Conservation (phyloP, 2,113 vertebrate genomes). For the Fregata magnificens region DNA sequence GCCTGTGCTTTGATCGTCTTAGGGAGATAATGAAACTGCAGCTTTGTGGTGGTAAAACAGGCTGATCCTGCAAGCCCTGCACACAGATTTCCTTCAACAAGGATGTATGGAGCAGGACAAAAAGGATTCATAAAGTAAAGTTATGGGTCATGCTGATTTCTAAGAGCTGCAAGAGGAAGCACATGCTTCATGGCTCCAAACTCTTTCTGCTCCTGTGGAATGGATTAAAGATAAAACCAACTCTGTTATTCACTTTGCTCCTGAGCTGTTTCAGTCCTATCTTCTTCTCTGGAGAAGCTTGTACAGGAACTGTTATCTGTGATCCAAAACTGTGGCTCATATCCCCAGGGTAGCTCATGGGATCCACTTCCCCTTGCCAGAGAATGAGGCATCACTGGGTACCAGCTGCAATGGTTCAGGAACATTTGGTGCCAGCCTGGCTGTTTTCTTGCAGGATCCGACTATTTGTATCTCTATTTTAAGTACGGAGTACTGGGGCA, state of each 20-base stretch:
- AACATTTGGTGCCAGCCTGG: not conserved
- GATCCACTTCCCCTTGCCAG: not conserved
- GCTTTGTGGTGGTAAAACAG: not conserved
- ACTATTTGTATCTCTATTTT: not conserved
- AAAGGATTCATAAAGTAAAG: not conserved
- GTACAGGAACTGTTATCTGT: not conserved
- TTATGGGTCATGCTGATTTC: not conserved
- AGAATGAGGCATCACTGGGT: not conserved
- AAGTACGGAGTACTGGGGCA: not conserved
- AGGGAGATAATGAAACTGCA: not conserved
- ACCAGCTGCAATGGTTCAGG: not conserved
- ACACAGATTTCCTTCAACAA: not conserved
- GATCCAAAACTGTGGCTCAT: not conserved
- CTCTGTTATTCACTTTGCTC: not conserved
- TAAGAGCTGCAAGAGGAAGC: not conserved
- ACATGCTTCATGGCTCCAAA: not conserved
- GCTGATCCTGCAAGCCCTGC: not conserved
- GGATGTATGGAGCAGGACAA: not conserved
- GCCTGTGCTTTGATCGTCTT: not conserved
- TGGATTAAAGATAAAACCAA: slow-evolving; percentile 1
- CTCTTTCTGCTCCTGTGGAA: not conserved
- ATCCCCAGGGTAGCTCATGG: not conserved
- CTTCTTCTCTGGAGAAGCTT: not conserved
- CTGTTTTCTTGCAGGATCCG: not conserved
- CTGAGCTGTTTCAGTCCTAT: not conserved